Conservation (phyloP, 1,140 invertebrate species). For the Plodia interpunctella region DNA sequence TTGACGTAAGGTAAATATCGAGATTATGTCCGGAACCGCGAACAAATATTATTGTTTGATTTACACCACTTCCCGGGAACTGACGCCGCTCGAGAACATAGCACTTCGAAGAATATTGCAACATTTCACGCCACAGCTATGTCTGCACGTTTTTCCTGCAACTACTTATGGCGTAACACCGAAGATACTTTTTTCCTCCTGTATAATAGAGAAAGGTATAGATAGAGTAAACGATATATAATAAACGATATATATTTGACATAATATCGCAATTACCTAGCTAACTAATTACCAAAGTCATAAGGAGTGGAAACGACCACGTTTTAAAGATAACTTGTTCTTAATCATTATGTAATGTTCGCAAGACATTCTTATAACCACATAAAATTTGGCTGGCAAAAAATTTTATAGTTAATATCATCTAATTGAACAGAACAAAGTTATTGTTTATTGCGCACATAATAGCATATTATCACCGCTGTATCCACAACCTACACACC, state of each 20-base stretch:
- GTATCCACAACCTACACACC: conserved; percentile 1
- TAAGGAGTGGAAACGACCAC: not conserved
- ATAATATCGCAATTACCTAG: not conserved
- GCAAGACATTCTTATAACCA: not conserved
- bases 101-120: not conserved
- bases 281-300: not conserved
- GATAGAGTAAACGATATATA: too few species aligned
- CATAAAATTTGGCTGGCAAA: not conserved
- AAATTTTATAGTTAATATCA: too few species aligned
- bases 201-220: too few species aligned
- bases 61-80: not conserved
- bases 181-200: too few species aligned
- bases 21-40: not conserved
- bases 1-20: not conserved
- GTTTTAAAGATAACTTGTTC: conserved; percentile 1
- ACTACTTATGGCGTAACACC: too few species aligned
- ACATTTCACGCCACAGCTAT: not conserved
- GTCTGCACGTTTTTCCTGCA: too few species aligned
- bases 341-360: not conserved
- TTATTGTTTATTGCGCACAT: not conserved
- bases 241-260: not conserved
- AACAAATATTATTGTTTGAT: not conserved
- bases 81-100: not conserved
- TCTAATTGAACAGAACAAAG: not conserved
- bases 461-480: not conserved